Evolutionary conservation across 2,797 vertebrate genomes (phyloP), one percentile per base, ranked within the genome.

Genomic region (Myioborus miniatus): DNA sequence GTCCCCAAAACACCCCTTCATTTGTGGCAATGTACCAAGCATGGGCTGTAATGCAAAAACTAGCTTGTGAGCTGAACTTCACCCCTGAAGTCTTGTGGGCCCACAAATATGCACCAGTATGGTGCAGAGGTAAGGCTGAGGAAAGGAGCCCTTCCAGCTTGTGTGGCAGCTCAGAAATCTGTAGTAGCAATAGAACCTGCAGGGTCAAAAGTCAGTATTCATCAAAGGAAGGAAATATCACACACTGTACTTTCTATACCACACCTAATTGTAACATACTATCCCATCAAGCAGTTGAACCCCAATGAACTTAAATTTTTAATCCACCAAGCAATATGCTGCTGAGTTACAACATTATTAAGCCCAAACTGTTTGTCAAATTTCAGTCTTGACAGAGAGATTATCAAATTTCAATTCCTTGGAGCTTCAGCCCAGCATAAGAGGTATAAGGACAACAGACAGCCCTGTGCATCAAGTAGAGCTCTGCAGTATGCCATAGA

Each of bases 181-280:
- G 4, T 10, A 21, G n/a, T 5, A 79, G 32, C 47, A 62, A 64
- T 8, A 71, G 50, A 34, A 15, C 4, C 50, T 50, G 30, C 82
- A 17, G 22, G 22, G 22, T 24, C 55, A 56, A 56, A 56, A 56
- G 14, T 16, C 7, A 34, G n/a, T 34, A 34, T 34, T 56, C n/a
- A 15, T 56, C 22, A 56, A 56, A 56, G 55, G 15, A 56, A 6
- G 22, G 22, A 34, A 56, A 34, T 56, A 11, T 17, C 10, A 0
- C 15, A 47, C 0, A 1, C n/a, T 5, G 4, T 30, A 27, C 8
- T 24, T 15, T 24, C 41, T 11, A 14, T 19, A 14, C 46, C 55
- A 32, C 34, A 19, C 20, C 29, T 72, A 72, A 32, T 34, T 1
- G 5, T 37, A 90, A 55, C 8, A 12, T 36, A 24, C 20, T 9